Conservation (phyloP, 2,888 invertebrate species). For the Pharmacophagus antenor region DNA sequence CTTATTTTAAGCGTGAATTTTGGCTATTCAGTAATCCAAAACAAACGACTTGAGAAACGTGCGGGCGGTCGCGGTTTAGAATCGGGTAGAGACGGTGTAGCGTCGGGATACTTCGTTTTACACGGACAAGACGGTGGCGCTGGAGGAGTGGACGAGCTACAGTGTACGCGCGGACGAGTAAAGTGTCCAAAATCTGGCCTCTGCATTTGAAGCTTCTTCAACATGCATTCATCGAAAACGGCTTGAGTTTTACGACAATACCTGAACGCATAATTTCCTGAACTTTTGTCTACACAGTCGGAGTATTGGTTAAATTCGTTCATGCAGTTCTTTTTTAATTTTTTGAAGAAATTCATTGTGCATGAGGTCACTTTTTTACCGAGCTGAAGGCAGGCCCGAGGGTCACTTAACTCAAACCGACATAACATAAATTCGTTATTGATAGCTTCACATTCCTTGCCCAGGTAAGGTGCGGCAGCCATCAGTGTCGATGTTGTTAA, state of each 20-base stretch:
- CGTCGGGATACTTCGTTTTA: conserved; percentile 82
- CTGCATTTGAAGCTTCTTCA: conserved; percentile 86
- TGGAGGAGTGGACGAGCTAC: conserved; percentile 79
- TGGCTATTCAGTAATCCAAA: conserved; percentile 67
- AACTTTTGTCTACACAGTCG: conserved; percentile 86
- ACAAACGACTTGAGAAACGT: conserved; percentile 83
- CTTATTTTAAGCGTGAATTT: background rate
- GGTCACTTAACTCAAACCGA: conserved; percentile 88
- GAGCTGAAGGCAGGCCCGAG: conserved; percentile 90
- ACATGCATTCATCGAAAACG: conserved; percentile 90
- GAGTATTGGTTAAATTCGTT: conserved; percentile 92
- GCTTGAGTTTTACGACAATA: conserved; percentile 92
- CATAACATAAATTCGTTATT: conserved; percentile 98
- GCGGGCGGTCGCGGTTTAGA: conserved; percentile 80
- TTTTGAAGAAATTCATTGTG: conserved; percentile 89
- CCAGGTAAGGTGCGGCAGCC: conserved; percentile 93
- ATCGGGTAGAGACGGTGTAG: conserved; percentile 83
- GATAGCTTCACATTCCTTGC: conserved; percentile 92
- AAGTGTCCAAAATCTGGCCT: conserved; percentile 92
- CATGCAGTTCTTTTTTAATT: conserved; percentile 89
- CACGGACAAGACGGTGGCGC: conserved; percentile 72
- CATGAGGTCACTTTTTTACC: conserved; percentile 95
- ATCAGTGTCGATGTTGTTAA: conserved; percentile 90
- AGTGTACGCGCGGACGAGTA: conserved; percentile 84
- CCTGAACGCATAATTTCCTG: conserved; percentile 81